Base-by-base conservation (phyloP, 1,140 invertebrate species). In the Ips nitidus region DNA sequence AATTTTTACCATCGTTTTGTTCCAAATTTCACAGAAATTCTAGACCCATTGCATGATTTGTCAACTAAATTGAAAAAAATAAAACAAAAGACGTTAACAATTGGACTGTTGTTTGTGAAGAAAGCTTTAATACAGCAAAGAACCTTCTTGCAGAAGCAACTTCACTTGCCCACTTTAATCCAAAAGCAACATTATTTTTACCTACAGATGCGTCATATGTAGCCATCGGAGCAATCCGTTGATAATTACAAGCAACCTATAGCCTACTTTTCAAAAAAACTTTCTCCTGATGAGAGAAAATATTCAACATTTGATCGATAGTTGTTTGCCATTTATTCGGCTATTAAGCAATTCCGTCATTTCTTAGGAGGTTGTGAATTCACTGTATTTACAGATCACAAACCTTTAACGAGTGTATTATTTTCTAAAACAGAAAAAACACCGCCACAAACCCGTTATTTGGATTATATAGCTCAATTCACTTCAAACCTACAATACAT, bases 351-450 rank as follows among this genome's bases (percentile, higher is more conserved):
- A 1, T 58, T 58, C 56, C 4, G 40, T 6, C 37, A 41, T 58
- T 7, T 40, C 6, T 7, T 41, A 40, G 52, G 41, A 40, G 56
- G 56, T 5, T 7, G 6, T 3, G 36, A 40, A 3, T 58, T 58
- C 56, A 38, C 4, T 5, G 41, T 58, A 6, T 36, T 39, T 7
- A 58, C 56, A 37, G 1, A 58, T 58, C 56, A 58, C 36, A 37
- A 41, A 7, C 56, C 56, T 4, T 40, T 58, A 6, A 58, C 56
- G 6, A 7, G 41, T 41, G 56, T 40, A 6, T 58, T 58, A 39
- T 40, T 39, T 6, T 40, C 37, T 6, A 3, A 40, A 40, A 39
- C 40, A 3, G 40, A 41, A 5, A 58, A 58, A 41, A 36, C 39
- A 39, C 41, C 56, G 36, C 56, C 56, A 36, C 56, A 58, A 36